Percentiles rank a stretch among this genome's conserved stretches.
Conservation (phyloP, 2,888 invertebrate genomes). For the Griposia aprilina region DNA sequence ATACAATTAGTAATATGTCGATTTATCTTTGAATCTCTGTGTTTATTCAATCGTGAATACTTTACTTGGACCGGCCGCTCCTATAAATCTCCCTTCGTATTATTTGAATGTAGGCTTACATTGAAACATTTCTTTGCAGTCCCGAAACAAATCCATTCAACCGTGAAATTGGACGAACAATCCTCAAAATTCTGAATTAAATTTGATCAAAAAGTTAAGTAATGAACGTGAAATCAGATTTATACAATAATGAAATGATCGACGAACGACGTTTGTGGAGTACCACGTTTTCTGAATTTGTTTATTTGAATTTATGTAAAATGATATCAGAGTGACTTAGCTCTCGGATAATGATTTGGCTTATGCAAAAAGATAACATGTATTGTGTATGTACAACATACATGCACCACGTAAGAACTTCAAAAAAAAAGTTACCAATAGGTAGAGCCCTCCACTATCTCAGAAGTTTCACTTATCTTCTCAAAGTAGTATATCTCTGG, state of each 20-base stretch:
- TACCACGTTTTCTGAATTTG: constrained; percentile 38
- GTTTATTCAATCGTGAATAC: constrained; percentile 82
- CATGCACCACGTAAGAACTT: constrained; percentile 8
- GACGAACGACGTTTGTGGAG: constrained; percentile 39
- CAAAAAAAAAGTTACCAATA: constrained; percentile 50
- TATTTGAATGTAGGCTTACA: constrained; percentile 86
- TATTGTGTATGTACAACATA: neutral
- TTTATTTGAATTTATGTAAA: constrained; percentile 26
- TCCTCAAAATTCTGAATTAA: constrained; percentile 85
- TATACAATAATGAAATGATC: constrained; percentile 63
- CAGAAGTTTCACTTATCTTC: constrained; percentile 59
- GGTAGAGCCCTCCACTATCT: constrained; percentile 52
- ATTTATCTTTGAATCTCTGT: constrained; percentile 69
- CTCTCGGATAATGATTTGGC: neutral
- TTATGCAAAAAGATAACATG: neutral
- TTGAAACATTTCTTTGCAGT: constrained; percentile 86
- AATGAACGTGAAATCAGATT: constrained; percentile 83
- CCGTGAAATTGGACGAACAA: constrained; percentile 86
- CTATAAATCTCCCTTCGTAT: constrained; percentile 83
- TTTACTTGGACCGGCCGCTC: constrained; percentile 76
- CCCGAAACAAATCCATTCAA: constrained; percentile 87
- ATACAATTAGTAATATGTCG: constrained; percentile 71
- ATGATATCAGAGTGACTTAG: neutral
- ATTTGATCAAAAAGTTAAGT: constrained; percentile 87
- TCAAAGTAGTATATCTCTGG: constrained; percentile 53